phyloP scores from a whole-genome alignment of 1,140 invertebrate genomes.

The Aleiodes sp. region DNA sequence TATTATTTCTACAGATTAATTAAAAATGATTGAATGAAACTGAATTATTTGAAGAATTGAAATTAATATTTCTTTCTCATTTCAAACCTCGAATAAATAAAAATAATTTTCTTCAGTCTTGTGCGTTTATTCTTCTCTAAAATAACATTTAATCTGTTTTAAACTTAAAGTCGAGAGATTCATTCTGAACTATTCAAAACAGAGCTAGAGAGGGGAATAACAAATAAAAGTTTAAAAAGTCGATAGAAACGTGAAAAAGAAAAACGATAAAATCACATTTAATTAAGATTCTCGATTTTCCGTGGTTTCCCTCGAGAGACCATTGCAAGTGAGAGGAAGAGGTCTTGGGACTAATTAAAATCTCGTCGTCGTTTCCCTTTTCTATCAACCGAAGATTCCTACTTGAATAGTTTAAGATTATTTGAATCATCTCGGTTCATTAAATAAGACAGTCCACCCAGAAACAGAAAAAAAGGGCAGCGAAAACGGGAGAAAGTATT shows the following conservation, averaged over 20 bases:
- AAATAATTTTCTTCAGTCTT: not conserved
- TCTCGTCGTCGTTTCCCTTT: conserved; percentile 20
- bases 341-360: conserved; percentile 29
- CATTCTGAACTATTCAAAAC: not conserved
- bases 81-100: conserved; percentile 1
- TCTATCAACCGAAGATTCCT: conserved; percentile 6
- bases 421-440: conserved; percentile 32
- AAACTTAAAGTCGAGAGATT: not conserved
- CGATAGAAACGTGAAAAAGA: not conserved
- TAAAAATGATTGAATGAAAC: too few species aligned
- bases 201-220: not conserved
- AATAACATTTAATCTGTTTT: conserved; percentile 15
- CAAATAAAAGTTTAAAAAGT: conserved; percentile 16
- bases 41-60: not conserved
- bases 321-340: not conserved
- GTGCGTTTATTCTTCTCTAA: not conserved
- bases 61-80: not conserved
- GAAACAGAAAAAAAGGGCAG: not conserved
- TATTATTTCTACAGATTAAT: too few species aligned
- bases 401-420: conserved; percentile 21
- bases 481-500: not conserved
- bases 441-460: conserved; percentile 8
- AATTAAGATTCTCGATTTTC: conserved; percentile 9
- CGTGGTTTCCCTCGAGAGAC: conserved; percentile 15
- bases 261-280: not conserved